Evolutionary conservation across 2,888 invertebrate genomes (phyloP), one percentile per base, ranked within the genome.

Genomic region (Gandaritis pyraliata): DNA sequence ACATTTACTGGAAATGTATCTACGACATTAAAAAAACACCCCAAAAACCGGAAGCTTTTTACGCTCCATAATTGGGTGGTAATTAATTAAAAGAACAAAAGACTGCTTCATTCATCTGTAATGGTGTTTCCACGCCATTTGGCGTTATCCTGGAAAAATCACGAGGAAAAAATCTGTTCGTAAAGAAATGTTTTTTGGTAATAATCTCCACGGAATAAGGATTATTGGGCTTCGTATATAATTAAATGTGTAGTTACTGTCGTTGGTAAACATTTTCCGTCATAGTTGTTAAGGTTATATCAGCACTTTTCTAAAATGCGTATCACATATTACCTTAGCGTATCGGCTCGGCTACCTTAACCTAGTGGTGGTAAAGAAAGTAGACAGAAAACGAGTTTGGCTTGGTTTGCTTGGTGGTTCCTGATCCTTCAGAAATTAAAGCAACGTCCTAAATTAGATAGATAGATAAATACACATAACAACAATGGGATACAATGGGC

Each of bases 1-100:
- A 33, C n/a, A n/a, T n/a, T n/a, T n/a, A n/a, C n/a, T n/a, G 8
- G 10, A 8, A 8, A 11, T 11, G 16, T 38, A 50, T 39, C n/a
- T 46, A 12, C 12, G 18, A 47, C 11, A 23, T 11, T 10, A 39
- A 41, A 56, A 43, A 36, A 51, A 23, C 39, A 57, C 52, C 23
- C 23, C 36, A n/a, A 47, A 46, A 58, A 23, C 46, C 39, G 7
- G 38, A 57, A 57, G 45, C 47, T 45, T 45, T 61, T 56, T 39
- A 33, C 52, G 39, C 53, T 38, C 36, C 16, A n/a, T 54, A 50
- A 62, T 58, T 62, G 50, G 45, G 48, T 54, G n/a, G 58, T 62
- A 50, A 62, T 62, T 58, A 49, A 58, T 62, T 54, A 50, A 11
- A 30, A 7, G 38, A 54, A 50, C 58, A 54, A 58, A 55, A 57